These are phyloP conservation scores for Pandion haliaetus DNA, from an alignment of 2,113 vertebrate genomes.

Conservation along the genomic window DNA sequence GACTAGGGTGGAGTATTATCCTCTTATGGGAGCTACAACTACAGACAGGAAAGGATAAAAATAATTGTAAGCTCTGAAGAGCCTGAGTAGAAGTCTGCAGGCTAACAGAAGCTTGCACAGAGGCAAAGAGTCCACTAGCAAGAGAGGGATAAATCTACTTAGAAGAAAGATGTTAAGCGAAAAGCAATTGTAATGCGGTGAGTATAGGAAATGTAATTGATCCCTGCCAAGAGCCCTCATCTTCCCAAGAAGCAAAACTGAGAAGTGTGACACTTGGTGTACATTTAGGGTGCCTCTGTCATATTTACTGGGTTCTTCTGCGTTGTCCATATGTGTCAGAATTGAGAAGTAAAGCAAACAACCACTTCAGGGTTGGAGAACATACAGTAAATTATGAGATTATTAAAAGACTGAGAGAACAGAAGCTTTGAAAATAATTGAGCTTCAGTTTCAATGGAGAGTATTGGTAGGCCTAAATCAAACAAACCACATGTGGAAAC, in stretches of 20 bases:
- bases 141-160: background rate
- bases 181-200: background rate
- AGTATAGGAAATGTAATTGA: background rate
- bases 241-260: background rate
- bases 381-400: background rate
- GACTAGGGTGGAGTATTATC: background rate
- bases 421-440: background rate
- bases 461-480: background rate
- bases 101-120: background rate
- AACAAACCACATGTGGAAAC: rapidly evolving
- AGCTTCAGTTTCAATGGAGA: background rate
- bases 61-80: background rate
- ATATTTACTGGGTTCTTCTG: background rate
- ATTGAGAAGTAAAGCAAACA: background rate
- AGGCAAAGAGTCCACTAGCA: background rate
- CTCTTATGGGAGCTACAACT: background rate
- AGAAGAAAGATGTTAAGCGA: background rate
- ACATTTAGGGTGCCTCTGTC: background rate
- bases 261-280: background rate
- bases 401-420: background rate
- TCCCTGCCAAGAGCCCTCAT: background rate
- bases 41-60: background rate
- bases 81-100: background rate
- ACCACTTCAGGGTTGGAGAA: background rate
- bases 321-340: background rate